Conservation (phyloP, 2,797 vertebrate genomes). For the Sphaeramia orbicularis region DNA sequence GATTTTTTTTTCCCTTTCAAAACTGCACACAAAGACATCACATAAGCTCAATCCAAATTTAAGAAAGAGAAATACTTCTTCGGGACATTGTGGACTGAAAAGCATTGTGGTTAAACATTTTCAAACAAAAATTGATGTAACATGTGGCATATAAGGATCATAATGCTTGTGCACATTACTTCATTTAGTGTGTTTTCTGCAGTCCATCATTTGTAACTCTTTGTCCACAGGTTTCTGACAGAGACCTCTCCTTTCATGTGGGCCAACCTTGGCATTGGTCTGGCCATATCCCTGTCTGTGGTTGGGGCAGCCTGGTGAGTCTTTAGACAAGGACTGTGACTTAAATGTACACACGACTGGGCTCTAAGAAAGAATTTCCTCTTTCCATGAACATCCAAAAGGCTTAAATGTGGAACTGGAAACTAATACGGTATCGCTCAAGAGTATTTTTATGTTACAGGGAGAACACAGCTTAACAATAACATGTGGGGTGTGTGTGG, state of each 20-base stretch:
- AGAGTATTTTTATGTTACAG: background rate
- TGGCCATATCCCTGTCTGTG: constrained; percentile 97
- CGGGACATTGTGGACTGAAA: too few species aligned
- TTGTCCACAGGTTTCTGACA: constrained; percentile 91
- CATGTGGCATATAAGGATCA: too few species aligned
- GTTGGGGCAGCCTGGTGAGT: constrained; percentile 98
- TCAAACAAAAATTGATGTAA: too few species aligned
- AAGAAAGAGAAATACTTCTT: too few species aligned
- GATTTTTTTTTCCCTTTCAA: too few species aligned
- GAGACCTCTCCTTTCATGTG: constrained; percentile 99
- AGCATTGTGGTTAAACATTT: too few species aligned
- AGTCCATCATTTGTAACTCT: background rate
- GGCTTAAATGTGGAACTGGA: constrained; percentile 38
- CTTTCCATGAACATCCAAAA: constrained; percentile 25
- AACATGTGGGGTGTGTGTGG: too few species aligned
- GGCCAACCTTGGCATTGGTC: constrained; percentile 95
- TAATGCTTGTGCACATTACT: too few species aligned
- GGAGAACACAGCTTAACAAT: too few species aligned
- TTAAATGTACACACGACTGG: background rate
- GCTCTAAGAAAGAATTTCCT: constrained; percentile 34
- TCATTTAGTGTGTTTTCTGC: too few species aligned
- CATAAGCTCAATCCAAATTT: too few species aligned
- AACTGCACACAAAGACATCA: too few species aligned
- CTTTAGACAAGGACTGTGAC: background rate
- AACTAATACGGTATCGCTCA: constrained; percentile 5